Conservation (phyloP, 2,888 invertebrate species). For the Chrysolina americana region DNA sequence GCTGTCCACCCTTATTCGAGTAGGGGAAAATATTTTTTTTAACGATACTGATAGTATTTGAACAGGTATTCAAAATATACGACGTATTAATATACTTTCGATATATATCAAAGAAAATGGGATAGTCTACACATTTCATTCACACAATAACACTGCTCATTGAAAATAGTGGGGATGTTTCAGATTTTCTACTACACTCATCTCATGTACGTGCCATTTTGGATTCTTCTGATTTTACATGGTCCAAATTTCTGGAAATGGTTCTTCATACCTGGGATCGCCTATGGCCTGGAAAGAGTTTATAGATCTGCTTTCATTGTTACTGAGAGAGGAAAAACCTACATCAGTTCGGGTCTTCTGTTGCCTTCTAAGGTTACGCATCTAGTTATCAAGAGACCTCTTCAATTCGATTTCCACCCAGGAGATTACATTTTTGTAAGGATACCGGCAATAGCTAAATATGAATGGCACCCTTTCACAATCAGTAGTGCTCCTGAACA, state of each 20-base stretch:
- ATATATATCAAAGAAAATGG: background rate
- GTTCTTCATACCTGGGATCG: conserved; percentile 86
- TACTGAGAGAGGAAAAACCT: conserved; percentile 87
- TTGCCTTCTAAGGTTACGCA: conserved; percentile 93
- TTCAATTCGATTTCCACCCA: conserved; percentile 89
- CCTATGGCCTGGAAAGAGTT: conserved; percentile 85
- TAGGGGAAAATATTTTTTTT: too few relatives aligned
- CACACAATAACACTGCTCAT: background rate
- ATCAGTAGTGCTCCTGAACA: conserved; percentile 96
- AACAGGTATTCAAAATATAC: too few relatives aligned
- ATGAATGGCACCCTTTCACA: conserved; percentile 98
- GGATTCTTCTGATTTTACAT: conserved; percentile 87
- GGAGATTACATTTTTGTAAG: conserved; percentile 96
- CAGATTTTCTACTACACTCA: conserved; percentile 96
- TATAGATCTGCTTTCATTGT: conserved; percentile 76
- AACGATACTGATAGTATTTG: too few relatives aligned
- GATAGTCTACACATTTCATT: background rate
- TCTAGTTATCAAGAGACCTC: conserved; percentile 89
- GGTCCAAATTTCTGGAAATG: conserved; percentile 97
- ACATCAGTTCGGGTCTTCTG: conserved; percentile 89
- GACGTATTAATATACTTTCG: too few relatives aligned
- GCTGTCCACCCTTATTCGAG: too few relatives aligned
- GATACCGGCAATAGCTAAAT: conserved; percentile 90
- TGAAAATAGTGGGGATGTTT: conserved; percentile 43
- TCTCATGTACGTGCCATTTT: conserved; percentile 89